A percentile compares a stretch with the other conserved stretches of the same genome.
These are phyloP conservation scores for Onychostoma macrolepis DNA, from an alignment of 2,113 vertebrate genomes.

Conservation along the genomic window DNA sequence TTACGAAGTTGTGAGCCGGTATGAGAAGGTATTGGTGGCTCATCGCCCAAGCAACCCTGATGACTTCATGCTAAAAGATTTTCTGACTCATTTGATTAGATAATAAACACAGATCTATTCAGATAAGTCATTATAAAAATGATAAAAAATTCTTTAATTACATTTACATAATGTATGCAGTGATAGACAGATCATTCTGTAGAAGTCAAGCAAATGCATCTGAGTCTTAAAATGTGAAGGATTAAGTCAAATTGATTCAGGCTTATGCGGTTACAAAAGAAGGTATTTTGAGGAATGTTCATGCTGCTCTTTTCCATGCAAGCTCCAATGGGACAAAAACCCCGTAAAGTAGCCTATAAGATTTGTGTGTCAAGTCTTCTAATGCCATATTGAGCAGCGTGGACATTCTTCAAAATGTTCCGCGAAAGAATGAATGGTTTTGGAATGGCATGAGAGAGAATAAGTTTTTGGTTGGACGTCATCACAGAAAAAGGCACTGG, in stretches of 20 bases:
- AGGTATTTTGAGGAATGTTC: neutral
- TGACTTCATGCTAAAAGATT: slow-evolving; percentile 12
- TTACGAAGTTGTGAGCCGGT: neutral
- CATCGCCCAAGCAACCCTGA: neutral
- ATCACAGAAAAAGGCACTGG: neutral
- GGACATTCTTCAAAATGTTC: neutral
- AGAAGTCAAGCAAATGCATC: neutral
- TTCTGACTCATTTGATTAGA: neutral
- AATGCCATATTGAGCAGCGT: neutral
- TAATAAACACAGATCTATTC: neutral
- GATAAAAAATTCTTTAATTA: slow-evolving; percentile 35
- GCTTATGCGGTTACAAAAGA: too few species aligned
- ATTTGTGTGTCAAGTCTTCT: neutral
- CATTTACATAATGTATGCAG: slow-evolving; percentile 4
- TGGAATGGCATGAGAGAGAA: neutral
- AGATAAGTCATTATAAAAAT: slow-evolving; percentile 16
- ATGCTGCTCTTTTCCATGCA: slow-evolving; percentile 1
- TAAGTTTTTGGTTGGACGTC: neutral
- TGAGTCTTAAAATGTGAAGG: too few species aligned
- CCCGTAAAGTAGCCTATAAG: neutral
- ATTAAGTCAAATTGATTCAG: neutral
- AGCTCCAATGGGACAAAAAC: neutral
- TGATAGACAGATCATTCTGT: neutral
- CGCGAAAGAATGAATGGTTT: neutral
- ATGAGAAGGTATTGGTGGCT: neutral